Conservation (phyloP, 2,797 vertebrate genomes). For the Mastacembelus armatus region DNA sequence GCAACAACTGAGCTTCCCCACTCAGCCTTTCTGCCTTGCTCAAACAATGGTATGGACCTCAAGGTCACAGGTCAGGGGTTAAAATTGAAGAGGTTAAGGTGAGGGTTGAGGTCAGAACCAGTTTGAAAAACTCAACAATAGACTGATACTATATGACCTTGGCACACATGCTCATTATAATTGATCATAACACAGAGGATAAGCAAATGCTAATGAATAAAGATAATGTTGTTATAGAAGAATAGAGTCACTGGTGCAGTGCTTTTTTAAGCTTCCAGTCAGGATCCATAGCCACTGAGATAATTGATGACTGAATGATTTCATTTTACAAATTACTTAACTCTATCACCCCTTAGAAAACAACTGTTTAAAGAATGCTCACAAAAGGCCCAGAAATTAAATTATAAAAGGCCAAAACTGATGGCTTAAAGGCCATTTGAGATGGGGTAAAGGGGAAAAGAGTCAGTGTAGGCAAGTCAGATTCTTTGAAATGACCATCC, state of each 20-base stretch:
- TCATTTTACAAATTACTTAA: conserved; percentile 18
- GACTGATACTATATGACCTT: conserved; percentile 62
- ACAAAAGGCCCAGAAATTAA: conserved; percentile 33
- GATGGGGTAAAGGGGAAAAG: neutral
- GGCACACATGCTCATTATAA: conserved; percentile 69
- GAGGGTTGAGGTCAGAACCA: conserved; percentile 63
- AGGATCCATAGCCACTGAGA: conserved; percentile 10
- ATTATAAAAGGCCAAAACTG: conserved; percentile 30
- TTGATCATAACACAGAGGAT: conserved; percentile 60
- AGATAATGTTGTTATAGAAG: conserved; percentile 56
- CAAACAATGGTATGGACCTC: conserved; percentile 37
- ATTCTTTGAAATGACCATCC: conserved; percentile 26
- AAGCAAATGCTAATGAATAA: conserved; percentile 57
- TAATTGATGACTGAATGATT: conserved; percentile 47
- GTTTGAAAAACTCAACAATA: conserved; percentile 66
- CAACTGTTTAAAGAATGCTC: conserved; percentile 12
- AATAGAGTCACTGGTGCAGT: conserved; percentile 7
- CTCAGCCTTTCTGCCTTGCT: conserved; percentile 12
- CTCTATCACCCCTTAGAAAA: conserved; percentile 23
- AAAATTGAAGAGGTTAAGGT: conserved; percentile 49
- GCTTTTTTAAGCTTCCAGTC: conserved; percentile 25
- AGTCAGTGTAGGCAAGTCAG: conserved; percentile 4
- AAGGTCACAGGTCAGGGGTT: conserved; percentile 57
- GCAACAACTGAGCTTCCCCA: conserved; percentile 59
- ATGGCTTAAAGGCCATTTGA: no score